Conservation (phyloP, 2,797 vertebrate genomes). For the Echeneis naucrates region DNA sequence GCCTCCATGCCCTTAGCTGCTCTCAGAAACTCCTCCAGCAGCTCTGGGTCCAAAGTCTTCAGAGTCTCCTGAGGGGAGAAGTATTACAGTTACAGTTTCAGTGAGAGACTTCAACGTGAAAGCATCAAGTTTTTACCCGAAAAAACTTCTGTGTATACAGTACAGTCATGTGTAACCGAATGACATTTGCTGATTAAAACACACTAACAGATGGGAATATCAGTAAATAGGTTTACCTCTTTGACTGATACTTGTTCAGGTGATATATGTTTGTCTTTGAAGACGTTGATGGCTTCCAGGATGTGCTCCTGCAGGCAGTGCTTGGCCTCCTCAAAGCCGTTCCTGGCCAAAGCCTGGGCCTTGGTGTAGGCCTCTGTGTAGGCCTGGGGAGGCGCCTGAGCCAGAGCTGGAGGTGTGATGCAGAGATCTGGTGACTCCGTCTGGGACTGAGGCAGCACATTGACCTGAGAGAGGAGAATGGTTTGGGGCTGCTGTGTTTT, state of each 20-base stretch:
- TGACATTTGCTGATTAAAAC: neutral
- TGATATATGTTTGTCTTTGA: slow-evolving; percentile 80
- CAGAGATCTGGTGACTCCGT: slow-evolving; percentile 67
- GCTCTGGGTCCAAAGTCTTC: slow-evolving; percentile 83
- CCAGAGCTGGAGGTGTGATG: slow-evolving; percentile 67
- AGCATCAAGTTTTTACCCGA: neutral
- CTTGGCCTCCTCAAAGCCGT: slow-evolving; percentile 89
- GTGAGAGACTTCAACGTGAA: neutral
- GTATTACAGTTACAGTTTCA: neutral
- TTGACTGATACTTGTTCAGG: slow-evolving; percentile 82
- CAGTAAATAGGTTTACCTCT: slow-evolving; percentile 80
- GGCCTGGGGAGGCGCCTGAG: slow-evolving; percentile 77
- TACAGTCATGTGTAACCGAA: too few relatives aligned
- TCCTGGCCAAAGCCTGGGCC: slow-evolving; percentile 84
- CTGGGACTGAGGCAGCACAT: slow-evolving; percentile 49
- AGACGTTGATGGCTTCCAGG: slow-evolving; percentile 83
- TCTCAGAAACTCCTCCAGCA: slow-evolving; percentile 90
- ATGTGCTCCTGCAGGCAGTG: slow-evolving; percentile 90
- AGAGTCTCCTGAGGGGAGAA: slow-evolving; percentile 83
- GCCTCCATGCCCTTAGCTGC: slow-evolving; percentile 90
- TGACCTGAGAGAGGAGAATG: slow-evolving; percentile 38
- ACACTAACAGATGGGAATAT: too few relatives aligned
- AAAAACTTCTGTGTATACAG: neutral
- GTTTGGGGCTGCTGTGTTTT: slow-evolving; percentile 48
- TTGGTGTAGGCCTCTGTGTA: slow-evolving; percentile 82